These are phyloP conservation scores for Hymenopus coronatus DNA, from an alignment of 2,888 invertebrate species.

Conservation along the genomic window DNA sequence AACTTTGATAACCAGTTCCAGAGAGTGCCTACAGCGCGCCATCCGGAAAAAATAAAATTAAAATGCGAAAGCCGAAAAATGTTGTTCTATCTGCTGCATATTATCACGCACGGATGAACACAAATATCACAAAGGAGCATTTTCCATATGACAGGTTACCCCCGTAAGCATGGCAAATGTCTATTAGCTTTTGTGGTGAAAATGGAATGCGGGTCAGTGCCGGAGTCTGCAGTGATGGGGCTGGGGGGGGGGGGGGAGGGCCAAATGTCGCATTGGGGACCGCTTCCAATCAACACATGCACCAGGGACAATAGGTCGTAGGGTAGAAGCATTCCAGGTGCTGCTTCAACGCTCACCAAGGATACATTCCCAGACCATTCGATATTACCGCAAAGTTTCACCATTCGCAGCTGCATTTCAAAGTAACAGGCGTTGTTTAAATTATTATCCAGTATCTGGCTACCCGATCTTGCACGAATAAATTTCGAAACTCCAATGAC, in stretches of 20 bases:
- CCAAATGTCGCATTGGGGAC: not conserved
- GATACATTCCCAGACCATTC: too few species aligned
- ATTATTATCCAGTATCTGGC: too few species aligned
- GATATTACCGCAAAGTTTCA: too few species aligned
- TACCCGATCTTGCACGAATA: too few species aligned
- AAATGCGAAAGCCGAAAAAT: not conserved
- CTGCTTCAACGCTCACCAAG: too few species aligned
- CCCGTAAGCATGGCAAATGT: not conserved
- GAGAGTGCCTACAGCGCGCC: not conserved
- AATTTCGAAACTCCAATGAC: too few species aligned
- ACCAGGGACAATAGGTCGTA: not conserved
- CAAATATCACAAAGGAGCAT: not conserved
- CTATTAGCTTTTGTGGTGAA: not conserved
- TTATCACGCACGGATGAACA: not conserved
- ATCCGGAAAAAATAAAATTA: not conserved
- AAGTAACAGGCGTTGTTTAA: too few species aligned
- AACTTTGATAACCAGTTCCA: not conserved
- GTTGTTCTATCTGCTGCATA: not conserved
- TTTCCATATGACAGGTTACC: not conserved
- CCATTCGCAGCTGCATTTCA: too few species aligned
- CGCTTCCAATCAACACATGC: not conserved
- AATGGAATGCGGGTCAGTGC: not conserved
- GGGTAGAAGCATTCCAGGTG: not conserved
- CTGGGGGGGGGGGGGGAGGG: too few species aligned
- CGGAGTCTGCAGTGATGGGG: not conserved